Conservation (phyloP, 2,113 vertebrate genomes). For the Pachycephala philippinensis region DNA sequence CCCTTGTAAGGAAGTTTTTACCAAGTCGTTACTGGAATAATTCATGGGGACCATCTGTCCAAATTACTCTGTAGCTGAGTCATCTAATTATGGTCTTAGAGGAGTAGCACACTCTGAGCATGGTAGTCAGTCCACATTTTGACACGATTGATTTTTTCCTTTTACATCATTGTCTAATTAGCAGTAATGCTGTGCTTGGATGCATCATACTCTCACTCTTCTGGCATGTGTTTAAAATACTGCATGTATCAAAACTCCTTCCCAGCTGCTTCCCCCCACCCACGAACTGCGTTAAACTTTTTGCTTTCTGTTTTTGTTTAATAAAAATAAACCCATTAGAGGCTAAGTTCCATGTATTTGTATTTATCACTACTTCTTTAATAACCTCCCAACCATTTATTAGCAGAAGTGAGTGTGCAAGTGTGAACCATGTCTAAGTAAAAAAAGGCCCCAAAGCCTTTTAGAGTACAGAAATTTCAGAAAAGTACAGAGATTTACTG, state of each 20-base stretch:
- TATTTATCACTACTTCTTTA: neutral
- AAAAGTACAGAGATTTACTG: neutral
- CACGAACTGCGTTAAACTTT: neutral
- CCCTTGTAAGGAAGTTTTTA: neutral
- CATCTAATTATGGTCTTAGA: neutral
- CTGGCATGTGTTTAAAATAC: neutral
- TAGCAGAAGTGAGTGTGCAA: neutral
- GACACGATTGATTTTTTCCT: neutral
- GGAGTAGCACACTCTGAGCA: neutral
- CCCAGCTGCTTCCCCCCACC: neutral
- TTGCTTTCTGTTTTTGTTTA: neutral
- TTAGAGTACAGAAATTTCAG: neutral
- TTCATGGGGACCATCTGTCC: neutral
- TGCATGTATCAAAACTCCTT: neutral
- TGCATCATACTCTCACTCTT: neutral
- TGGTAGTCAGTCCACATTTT: neutral
- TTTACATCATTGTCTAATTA: neutral
- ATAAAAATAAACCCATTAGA: neutral
- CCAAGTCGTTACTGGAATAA: neutral
- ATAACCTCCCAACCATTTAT: neutral
- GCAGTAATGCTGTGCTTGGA: neutral
- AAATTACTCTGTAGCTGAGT: neutral
- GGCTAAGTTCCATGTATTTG: neutral
- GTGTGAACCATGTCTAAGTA: neutral
- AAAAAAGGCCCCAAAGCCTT: neutral